A percentile compares a stretch with the other conserved stretches of the same genome.
Evolutionary conservation across 2,888 invertebrate genomes (phyloP).

Genomic region (Chironomus tentans): DNA sequence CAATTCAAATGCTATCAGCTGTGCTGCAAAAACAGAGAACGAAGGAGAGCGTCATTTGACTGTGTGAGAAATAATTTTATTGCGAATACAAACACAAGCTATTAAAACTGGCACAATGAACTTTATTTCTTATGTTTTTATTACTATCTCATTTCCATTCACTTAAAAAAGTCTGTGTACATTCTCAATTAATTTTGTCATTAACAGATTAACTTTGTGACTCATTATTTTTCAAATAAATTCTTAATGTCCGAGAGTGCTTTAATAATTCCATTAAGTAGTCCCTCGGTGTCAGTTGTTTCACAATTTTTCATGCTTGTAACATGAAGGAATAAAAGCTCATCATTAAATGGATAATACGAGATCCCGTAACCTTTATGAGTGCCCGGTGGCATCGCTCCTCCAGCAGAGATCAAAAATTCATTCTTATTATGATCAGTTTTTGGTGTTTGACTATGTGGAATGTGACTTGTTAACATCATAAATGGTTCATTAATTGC

Average conservation of each 20-base stretch:
- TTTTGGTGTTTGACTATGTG: conserved; percentile 88
- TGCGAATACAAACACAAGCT: no score
- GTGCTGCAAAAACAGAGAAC: no score
- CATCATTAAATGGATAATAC: conserved; percentile 96
- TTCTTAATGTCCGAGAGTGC: conserved; percentile 62
- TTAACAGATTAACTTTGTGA: no score
- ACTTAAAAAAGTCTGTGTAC: no score
- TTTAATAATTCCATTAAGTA: conserved; percentile 61
- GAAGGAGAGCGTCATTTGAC: no score
- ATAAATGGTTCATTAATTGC: conserved; percentile 98
- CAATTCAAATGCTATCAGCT: no score
- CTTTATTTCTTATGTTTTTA: no score
- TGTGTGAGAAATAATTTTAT: no score
- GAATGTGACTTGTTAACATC: conserved; percentile 95
- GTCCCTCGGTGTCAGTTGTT: conserved; percentile 73
- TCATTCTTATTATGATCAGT: conserved; percentile 83
- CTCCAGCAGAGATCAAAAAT: conserved; percentile 88
- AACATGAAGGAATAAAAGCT: conserved; percentile 94
- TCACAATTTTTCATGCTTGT: conserved; percentile 86
- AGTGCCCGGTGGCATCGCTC: conserved; percentile 86
- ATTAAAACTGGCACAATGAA: no score
- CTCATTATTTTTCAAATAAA: conserved; percentile 44
- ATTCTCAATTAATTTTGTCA: no score
- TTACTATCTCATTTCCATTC: no score
- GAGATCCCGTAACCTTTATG: conserved; percentile 75